These are phyloP conservation scores for Neodiprion virginianus DNA, from an alignment of 1,140 invertebrate genomes.

Conservation along the genomic window DNA sequence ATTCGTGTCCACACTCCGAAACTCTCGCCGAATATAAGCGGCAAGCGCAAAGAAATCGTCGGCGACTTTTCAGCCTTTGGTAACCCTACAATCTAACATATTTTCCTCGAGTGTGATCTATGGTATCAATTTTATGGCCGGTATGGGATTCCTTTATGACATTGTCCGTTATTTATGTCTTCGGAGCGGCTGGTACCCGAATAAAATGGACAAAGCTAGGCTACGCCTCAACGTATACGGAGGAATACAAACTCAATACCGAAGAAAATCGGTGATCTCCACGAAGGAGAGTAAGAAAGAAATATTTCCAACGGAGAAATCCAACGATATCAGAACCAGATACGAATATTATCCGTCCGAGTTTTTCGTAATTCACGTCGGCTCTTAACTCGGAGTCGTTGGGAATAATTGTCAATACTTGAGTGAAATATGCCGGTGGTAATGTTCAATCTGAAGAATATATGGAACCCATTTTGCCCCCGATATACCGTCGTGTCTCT, in stretches of 20 bases:
- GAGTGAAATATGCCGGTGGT: neutral
- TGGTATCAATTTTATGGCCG: constrained; percentile 4
- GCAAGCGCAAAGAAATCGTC: no score
- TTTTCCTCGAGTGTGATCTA: neutral
- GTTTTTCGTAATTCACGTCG: no score
- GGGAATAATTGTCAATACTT: neutral
- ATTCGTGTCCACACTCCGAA: no score
- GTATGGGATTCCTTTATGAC: neutral
- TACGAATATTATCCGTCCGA: no score
- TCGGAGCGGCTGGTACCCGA: neutral
- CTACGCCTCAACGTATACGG: no score
- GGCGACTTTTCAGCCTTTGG: neutral
- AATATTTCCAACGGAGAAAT: neutral
- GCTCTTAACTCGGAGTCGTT: neutral
- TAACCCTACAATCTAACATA: constrained; percentile 1
- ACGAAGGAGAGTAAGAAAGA: neutral
- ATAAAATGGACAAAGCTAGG: neutral
- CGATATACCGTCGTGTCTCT: constrained; percentile 4
- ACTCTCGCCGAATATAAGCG: no score
- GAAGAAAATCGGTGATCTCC: no score
- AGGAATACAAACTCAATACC: no score
- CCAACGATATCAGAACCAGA: neutral
- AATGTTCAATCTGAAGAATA: constrained; percentile 5
- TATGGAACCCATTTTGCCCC: neutral
- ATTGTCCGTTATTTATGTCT: neutral